Base-by-base conservation (phyloP, 2,888 invertebrate genomes). In the Pheosia tremula region DNA sequence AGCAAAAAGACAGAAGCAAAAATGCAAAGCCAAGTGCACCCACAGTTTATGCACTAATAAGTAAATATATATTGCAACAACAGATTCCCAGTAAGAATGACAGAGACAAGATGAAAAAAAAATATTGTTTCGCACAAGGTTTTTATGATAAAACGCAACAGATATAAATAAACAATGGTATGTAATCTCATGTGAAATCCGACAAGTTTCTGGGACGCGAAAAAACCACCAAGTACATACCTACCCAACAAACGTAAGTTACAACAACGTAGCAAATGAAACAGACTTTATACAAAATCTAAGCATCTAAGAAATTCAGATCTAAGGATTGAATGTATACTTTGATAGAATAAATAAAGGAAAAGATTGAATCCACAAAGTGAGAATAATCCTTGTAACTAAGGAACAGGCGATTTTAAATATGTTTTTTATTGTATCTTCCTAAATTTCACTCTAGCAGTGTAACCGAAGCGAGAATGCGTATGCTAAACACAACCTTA, bases 111-210 rank as follows among this genome's bases (percentile, higher is more conserved):
- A 57, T 59, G 61, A 57, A 64, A 68, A 63, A 76, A 68, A 74
- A 59, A 56, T 58, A n/a, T 68, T 61, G 68, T 62, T 68, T 75
- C 69, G 69, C 70, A 77, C 68, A 68, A 67, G 50, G 66, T 73
- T 68, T 73, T 69, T 67, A 49, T 59, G 55, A 58, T 24, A 60
- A 58, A 66, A 62, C 56, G 57, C 67, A 73, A 66, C 58, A 56
- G 50, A 63, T 60, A 59, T n/a, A 47, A 66, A 66, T 61, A 61
- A 65, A 78, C 72, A 75, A 77, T 72, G 61, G 58, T 13, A 66
- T 56, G 61, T 69, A 68, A 78, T 77, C 78, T 74, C 57, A 66
- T 75, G 78, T 59, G 78, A 81, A 80, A 72, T 74, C 74, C 57
- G 55, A 55, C 59, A 64, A 64, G 56, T 68, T 66, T 67, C 68